Base-by-base conservation (phyloP, 2,888 invertebrate species). In the Xylota segnis region DNA sequence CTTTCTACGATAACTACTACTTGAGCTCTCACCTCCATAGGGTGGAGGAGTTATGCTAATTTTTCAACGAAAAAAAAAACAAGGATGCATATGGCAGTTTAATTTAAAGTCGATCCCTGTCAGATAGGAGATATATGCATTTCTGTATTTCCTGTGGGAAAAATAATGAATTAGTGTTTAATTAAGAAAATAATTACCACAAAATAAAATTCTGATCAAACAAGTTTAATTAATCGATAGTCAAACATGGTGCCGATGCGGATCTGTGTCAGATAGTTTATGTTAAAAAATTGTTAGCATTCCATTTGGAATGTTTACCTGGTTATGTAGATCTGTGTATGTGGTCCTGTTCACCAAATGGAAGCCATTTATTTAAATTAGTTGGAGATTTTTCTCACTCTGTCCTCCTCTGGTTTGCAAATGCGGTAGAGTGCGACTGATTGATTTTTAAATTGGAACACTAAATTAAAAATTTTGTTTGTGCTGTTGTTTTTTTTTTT, bases 361-460 rank as follows among this genome's bases (percentile, higher is more conserved):
- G 45, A 65, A 58, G 65, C 71, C 79, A 72, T 79, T 79, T 79
- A 79, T 79, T 79, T 56, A 79, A 79, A 79, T 79, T 79, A 79
- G 79, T 79, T 50, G 43, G 58, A 18, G 72, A 65, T 58, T 76
- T 59, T 61, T 74, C 52, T 58, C 70, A 45, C 47, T 16, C 43
- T 23, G 50, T 34, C 5, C 10, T 12, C 0, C 32, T 59, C 29
- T 56, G 40, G 34, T 37, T 10, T n/a, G 27, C 37, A 56, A 66
- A 68, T 66, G 77, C 27, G 71, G 78, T 47, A 40, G 71, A 58
- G 58, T 75, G 82, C 75, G 47, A 75, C 63, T 82, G 82, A 82
- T 82, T 75, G 82, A 82, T 82, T 82, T 82, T 68, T 68, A 70
- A 82, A 82, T 82, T 82, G 82, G 68, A 81, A 54, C 81, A 81